Conservation (phyloP, 2,888 invertebrate genomes). For the Mythimna albipuncta region DNA sequence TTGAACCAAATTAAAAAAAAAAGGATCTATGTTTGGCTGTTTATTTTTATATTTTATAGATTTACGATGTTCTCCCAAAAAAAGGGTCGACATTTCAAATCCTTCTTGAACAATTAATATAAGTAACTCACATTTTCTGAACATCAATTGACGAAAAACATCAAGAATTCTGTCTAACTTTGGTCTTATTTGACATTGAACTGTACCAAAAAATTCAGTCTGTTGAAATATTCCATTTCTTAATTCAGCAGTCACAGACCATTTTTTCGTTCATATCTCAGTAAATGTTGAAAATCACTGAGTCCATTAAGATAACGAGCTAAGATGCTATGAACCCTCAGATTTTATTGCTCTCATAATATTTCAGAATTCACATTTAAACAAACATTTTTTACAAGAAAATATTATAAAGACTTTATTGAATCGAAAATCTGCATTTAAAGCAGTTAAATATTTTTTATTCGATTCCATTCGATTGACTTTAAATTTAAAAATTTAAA, state of each 20-base stretch:
- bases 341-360: conserved; percentile 2
- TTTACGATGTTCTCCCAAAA: too few relatives aligned
- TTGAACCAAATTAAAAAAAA: too few relatives aligned
- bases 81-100: too few relatives aligned
- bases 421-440: not conserved
- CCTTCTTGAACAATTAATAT: too few relatives aligned
- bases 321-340: not conserved
- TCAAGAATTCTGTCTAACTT: not conserved
- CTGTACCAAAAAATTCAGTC: not conserved
- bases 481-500: not conserved
- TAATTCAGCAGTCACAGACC: not conserved
- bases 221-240: conserved; percentile 1
- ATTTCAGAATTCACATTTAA: not conserved
- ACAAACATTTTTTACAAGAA: not conserved
- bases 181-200: not conserved
- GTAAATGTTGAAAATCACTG: conserved; percentile 22
- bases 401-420: not conserved
- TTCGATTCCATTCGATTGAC: not conserved
- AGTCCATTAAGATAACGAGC: conserved; percentile 21
- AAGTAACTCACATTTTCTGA: too few relatives aligned
- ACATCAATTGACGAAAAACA: not conserved
- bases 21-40: too few relatives aligned
- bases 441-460: not conserved
- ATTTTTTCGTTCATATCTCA: conserved; percentile 12
- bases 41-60: too few relatives aligned